These are phyloP conservation scores for Parapsyche elsis DNA, from an alignment of 1,140 invertebrate genomes.

Conservation along the genomic window DNA sequence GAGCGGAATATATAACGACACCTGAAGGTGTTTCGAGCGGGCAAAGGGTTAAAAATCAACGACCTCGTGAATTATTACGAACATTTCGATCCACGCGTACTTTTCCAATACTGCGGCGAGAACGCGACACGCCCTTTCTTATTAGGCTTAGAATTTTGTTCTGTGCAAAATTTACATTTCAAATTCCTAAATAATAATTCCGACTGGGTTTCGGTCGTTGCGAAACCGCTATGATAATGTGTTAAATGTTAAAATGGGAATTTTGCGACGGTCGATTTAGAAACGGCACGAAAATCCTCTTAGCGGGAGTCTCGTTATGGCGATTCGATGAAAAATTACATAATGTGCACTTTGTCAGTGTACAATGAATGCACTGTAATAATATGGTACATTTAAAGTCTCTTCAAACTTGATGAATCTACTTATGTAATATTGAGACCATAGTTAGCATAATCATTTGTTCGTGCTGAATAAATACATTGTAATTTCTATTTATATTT, in stretches of 20 bases:
- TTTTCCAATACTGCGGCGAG: neutral
- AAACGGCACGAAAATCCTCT: too few species aligned
- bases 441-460: slow-evolving; percentile 34
- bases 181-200: too few species aligned
- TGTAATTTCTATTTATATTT: too few species aligned
- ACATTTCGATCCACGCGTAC: neutral
- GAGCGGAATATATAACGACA: too few species aligned
- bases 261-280: too few species aligned
- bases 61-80: slow-evolving; percentile 1
- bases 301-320: neutral
- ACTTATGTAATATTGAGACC: neutral
- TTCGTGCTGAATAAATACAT: slow-evolving; percentile 23
- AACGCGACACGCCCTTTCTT: slow-evolving; percentile 7
- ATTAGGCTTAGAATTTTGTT: neutral
- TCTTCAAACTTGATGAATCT: slow-evolving; percentile 34
- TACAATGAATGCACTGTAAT: slow-evolving; percentile 10
- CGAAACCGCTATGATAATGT: too few species aligned
- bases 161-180: too few species aligned
- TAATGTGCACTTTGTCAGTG: slow-evolving; percentile 1
- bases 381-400: slow-evolving; percentile 10
- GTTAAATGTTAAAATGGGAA: too few species aligned
- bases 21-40: too few species aligned
- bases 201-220: too few species aligned
- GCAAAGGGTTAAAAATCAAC: neutral
- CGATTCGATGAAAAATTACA: slow-evolving; percentile 13